Evolutionary conservation across 2,113 vertebrate species (phyloP).

Genomic region (Siniperca knerii): DNA sequence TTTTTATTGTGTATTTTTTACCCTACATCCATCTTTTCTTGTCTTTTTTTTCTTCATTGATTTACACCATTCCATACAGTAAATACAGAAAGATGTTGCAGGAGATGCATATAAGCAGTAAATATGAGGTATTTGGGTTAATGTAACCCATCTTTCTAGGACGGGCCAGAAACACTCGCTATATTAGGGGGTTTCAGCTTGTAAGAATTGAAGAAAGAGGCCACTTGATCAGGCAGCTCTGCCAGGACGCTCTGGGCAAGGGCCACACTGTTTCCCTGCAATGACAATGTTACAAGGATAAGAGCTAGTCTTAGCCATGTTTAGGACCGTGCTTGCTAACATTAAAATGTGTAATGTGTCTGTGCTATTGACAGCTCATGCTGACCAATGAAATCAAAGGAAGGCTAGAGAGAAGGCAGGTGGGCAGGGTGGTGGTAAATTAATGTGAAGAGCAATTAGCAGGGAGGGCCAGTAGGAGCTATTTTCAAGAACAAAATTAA

Average conservation of each 20-base stretch:
- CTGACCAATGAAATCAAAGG: neutral
- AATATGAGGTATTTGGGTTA: slow-evolving; percentile 1
- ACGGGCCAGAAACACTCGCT: slow-evolving; percentile 31
- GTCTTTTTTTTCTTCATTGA: neutral
- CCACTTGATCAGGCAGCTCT: slow-evolving; percentile 94
- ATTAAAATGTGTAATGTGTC: neutral
- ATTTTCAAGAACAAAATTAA: neutral
- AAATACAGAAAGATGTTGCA: neutral
- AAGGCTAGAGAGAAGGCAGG: neutral
- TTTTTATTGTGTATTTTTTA: neutral
- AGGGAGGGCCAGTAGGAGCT: neutral
- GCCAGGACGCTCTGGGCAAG: slow-evolving; percentile 95
- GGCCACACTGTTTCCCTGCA: slow-evolving; percentile 85
- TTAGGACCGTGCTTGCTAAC: neutral
- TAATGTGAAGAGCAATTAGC: neutral
- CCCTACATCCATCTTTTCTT: neutral
- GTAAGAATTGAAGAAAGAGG: slow-evolving; percentile 92
- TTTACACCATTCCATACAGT: neutral
- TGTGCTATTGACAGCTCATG: neutral
- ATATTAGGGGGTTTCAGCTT: slow-evolving; percentile 90
- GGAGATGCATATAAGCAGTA: neutral
- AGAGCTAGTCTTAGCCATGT: neutral
- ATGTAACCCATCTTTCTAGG: slow-evolving; percentile 48
- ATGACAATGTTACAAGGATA: slow-evolving; percentile 39
- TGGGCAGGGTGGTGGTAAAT: neutral